Conservation (phyloP, 1,140 invertebrate species). For the Oscheius sp. region DNA sequence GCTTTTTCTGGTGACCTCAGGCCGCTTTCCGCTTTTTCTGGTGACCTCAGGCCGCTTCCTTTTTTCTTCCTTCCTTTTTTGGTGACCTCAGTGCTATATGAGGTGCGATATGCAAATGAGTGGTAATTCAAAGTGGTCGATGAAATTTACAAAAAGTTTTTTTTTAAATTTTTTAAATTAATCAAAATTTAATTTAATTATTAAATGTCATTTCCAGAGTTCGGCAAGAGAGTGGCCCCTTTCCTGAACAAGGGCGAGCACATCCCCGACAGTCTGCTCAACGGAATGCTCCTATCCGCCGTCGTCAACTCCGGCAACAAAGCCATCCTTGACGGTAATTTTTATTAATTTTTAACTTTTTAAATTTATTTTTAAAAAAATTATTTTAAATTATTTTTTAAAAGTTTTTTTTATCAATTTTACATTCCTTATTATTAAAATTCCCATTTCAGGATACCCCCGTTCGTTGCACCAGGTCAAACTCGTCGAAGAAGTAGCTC, state of each 20-base stretch:
- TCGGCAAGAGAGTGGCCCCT: slow-evolving; percentile 18
- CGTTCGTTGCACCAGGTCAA: slow-evolving; percentile 24
- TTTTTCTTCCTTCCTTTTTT: no score
- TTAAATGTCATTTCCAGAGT: slow-evolving; percentile 12
- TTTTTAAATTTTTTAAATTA: neutral
- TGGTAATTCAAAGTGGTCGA: no score
- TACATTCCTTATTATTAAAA: neutral
- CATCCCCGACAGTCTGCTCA: slow-evolving; percentile 28
- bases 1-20: no score
- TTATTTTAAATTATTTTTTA: neutral
- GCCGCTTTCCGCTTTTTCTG: no score
- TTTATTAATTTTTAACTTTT: neutral
- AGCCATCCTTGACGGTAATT: slow-evolving; percentile 20
- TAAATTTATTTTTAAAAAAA: neutral
- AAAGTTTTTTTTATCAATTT: neutral
- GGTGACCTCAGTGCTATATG: no score
- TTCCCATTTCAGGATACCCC: slow-evolving; percentile 15
- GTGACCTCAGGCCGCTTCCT: no score
- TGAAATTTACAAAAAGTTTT: no score
- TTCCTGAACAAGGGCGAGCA: slow-evolving; percentile 32
- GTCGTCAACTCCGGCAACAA: slow-evolving; percentile 4
- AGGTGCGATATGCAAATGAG: no score
- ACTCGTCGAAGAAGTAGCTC: slow-evolving; percentile 24
- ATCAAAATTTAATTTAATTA: neutral
- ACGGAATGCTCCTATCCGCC: slow-evolving; percentile 15